Evolutionary conservation across 2,797 vertebrate genomes (phyloP).

Genomic region (Mus spretus): DNA sequence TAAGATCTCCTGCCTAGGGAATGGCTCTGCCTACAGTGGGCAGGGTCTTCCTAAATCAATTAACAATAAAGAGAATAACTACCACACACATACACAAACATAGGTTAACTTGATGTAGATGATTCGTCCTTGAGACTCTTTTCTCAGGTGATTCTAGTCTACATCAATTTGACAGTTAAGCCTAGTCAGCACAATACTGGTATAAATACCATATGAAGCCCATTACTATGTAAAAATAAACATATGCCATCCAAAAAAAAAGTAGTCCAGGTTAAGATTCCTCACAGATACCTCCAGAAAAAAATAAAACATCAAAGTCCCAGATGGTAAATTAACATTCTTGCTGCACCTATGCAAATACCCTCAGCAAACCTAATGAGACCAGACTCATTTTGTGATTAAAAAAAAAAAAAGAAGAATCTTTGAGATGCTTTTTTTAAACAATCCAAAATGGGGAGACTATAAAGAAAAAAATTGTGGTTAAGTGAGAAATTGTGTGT

Average conservation of each 20-base stretch:
- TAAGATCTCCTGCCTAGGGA: not conserved
- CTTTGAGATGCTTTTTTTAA: slow-evolving; percentile 55
- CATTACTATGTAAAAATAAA: not conserved
- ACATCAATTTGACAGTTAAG: not conserved
- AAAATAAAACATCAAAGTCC: not conserved
- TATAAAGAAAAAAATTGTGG: not conserved
- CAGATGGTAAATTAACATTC: slow-evolving; percentile 53
- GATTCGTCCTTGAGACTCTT: not conserved
- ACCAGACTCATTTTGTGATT: slow-evolving; percentile 48
- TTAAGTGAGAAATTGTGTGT: slow-evolving; percentile 61
- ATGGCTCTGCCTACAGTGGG: not conserved
- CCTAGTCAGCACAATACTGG: not conserved
- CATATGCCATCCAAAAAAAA: not conserved
- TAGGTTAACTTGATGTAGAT: not conserved
- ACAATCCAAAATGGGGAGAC: slow-evolving; percentile 37
- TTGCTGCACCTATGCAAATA: slow-evolving; percentile 60
- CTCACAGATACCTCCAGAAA: slow-evolving; percentile 37
- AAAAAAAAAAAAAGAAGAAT: not conserved
- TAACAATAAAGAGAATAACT: not conserved
- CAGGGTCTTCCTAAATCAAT: not conserved
- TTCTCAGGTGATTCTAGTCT: not conserved
- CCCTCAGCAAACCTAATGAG: slow-evolving; percentile 53
- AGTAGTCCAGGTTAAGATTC: slow-evolving; percentile 18
- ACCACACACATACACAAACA: not conserved
- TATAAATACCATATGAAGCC: not conserved